Conservation (phyloP, 1,140 invertebrate species). For the Leguminivora glycinivorella region DNA sequence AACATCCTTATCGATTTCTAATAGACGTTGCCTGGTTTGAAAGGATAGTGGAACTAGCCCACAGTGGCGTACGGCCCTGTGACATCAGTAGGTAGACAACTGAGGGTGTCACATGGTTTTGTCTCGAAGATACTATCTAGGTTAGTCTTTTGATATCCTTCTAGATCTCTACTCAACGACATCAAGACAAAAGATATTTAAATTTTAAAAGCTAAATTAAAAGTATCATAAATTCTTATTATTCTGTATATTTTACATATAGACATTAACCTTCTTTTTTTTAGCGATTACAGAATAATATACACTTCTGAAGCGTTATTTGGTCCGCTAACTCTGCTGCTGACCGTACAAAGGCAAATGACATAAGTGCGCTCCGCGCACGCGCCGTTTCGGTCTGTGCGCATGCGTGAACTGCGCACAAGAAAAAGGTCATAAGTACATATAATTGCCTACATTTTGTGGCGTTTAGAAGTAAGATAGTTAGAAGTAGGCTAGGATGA, state of each 20-base stretch:
- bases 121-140: slow-evolving; percentile 97
- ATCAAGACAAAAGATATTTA: no score
- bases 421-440: not conserved
- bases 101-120: slow-evolving; percentile 95
- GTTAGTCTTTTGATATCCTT: slow-evolving; percentile 77
- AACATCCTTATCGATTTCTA: no score
- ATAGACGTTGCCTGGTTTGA: slow-evolving; percentile 96
- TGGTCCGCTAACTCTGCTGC: no score
- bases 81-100: slow-evolving; percentile 94
- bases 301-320: no score
- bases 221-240: no score
- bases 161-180: slow-evolving; percentile 91
- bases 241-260: no score
- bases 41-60: slow-evolving; percentile 96
- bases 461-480: not conserved
- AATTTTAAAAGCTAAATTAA: no score
- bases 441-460: not conserved
- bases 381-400: not conserved
- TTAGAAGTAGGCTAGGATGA: slow-evolving; percentile 5
- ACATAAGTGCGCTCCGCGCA: slow-evolving; percentile 10
- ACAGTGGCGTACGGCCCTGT: slow-evolving; percentile 96
- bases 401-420: not conserved
- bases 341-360: not conserved
- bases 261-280: no score
- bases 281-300: no score